Evolutionary conservation across 2,113 vertebrate genomes (phyloP), one percentile per base, ranked within the genome.

Genomic region (Oreamnos americanus): DNA sequence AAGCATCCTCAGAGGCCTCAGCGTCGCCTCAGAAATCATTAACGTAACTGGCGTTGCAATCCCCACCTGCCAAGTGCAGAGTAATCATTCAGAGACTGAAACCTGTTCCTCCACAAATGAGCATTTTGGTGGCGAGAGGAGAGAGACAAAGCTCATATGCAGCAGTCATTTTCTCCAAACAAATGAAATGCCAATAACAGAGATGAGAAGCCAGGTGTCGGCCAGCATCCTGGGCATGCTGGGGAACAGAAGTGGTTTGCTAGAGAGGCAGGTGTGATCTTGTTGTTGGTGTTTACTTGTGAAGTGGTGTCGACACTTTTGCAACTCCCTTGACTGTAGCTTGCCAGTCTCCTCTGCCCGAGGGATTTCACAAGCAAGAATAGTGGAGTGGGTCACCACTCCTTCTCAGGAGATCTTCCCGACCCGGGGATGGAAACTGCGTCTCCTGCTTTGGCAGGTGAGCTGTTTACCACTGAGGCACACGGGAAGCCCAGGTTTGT

Each of bases 1-100:
- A 98, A 96, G 97, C 95, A 98, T 97, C 96, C 97, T 98, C 98
- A 62, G 71, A 99, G 97, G 91, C 97, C 98, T 98, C 98, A 96
- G 89, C 49, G 30, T 99, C 98, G 98, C 98, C 99, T 99, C 98
- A 98, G 98, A 99, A 99, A 99, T 98, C 99, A 98, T 99, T 99
- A 99, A 98, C 0, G 2, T 97, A 98, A 94, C 96, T 58, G 96
- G 97, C 9, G 33, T 91, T 96, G 94, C 98, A 98, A 96, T 98
- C 98, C 98, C 95, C 98, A 98, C 97, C 98, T 98, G 98, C 98
- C 98, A 98, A 98, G 97, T 87, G 55, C 25, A 96, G 97, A 98
- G 97, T 94, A 98, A 98, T 99, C 98, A 97, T 97, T 99, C 97
- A 98, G 97, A 96, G 96, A 45, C 76, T 87, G 96, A 98, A 98